Evolutionary conservation across 2,888 invertebrate genomes (phyloP).

Genomic region (Hydraecia micacea): DNA sequence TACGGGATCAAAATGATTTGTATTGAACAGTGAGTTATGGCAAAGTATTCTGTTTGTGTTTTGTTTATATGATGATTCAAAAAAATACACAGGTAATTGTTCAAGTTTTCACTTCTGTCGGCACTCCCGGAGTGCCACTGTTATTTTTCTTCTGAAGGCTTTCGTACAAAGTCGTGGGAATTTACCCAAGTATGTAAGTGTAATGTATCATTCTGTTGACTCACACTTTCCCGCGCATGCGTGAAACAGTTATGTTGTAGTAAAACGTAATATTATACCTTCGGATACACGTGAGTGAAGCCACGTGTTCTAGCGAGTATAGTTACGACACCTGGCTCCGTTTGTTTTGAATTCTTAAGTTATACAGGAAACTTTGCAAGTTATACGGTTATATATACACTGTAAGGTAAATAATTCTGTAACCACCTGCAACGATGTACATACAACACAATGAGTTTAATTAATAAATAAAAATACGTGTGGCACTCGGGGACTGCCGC

Average conservation of each 20-base stretch:
- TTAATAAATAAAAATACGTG: no score
- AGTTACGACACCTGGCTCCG: constrained; percentile 33
- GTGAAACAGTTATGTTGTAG: constrained; percentile 31
- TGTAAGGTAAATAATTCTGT: not conserved
- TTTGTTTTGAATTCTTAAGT: constrained; percentile 39
- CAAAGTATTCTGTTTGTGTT: no score
- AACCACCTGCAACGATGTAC: no score
- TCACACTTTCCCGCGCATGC: constrained; percentile 57
- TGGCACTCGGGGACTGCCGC: no score
- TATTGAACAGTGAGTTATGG: no score
- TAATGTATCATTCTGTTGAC: constrained; percentile 31
- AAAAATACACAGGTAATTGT: no score
- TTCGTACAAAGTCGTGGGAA: constrained; percentile 26
- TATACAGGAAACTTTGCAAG: constrained; percentile 28
- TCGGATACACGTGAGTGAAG: constrained; percentile 48
- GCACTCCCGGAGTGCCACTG: no score
- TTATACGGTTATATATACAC: not conserved
- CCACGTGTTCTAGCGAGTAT: constrained; percentile 51
- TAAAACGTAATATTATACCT: constrained; percentile 39
- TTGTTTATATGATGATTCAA: no score
- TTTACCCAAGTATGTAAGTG: not conserved
- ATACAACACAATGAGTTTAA: no score
- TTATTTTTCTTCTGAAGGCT: not conserved
- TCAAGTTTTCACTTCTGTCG: no score
- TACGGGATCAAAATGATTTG: no score